Base-by-base conservation (phyloP, 2,113 vertebrate genomes). In the Ammodytes marinus region DNA sequence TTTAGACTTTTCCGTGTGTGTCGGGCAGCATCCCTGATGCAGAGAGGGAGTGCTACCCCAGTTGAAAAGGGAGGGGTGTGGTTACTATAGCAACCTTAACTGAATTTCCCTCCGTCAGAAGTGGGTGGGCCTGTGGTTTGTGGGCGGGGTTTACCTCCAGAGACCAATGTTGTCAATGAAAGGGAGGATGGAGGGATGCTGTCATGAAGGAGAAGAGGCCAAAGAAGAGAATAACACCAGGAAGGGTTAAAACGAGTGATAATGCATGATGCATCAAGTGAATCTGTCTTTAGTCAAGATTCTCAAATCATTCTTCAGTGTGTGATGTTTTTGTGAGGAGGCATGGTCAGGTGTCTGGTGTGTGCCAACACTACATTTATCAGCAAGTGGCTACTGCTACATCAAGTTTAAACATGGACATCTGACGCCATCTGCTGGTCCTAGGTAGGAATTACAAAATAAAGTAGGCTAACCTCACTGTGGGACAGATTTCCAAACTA, bases 21-120 rank as follows among this genome's bases (percentile, higher is more conserved):
- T 81, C 10, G 52, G 55, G 64, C 67, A 77, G 73, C 76, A 89
- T 85, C 75, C 53, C 54, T 84, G 74, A 83, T 88, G 85, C 76
- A 80, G 78, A 78, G 76, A 88, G 66, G 81, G 65, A 86, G 85
- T 81, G 75, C 64, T 63, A 73, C 77, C 65, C 82, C 70, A 54
- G 68, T 65, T 80, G 27, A 40, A 58, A 57, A 80, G 87, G 79
- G 86, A 77, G 79, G 86, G 65, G 68, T 69, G 43, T 11, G 63
- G 91, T 91, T 77, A 77, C 88, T 60, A 88, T 91, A 74, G 88
- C 83, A 94, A 92, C 91, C 55, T 5, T 69, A 80, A 82, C 68
- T 40, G 57, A 86, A 68, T 83, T 84, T 73, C 63, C 61, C 63
- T 83, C 72, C 57, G 65, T 83, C 70, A 80, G 64, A 1, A 14